Evolutionary conservation across 2,113 vertebrate species (phyloP).

Genomic region (Nannobrachium achirus): DNA sequence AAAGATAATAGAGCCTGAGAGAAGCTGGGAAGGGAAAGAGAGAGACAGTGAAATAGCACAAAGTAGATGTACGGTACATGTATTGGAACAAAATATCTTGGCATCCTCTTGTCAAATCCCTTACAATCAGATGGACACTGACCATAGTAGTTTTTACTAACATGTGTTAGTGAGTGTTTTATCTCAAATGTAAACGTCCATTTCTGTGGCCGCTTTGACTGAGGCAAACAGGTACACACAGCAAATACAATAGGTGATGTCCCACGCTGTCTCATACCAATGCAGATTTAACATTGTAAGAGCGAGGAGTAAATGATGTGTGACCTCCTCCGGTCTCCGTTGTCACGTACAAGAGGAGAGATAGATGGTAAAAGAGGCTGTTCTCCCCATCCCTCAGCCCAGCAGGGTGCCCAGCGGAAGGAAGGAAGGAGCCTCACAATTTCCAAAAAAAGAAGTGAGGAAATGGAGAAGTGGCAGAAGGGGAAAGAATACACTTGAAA

Average conservation of each 20-base stretch:
- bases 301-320: background rate
- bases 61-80: no score
- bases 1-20: no score
- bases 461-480: slow-evolving; percentile 24
- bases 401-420: slow-evolving; percentile 43
- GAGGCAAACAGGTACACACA: no score
- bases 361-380: slow-evolving; percentile 37
- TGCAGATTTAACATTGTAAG: background rate
- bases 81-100: no score
- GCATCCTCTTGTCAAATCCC: no score
- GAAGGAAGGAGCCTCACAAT: slow-evolving; percentile 47
- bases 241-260: no score
- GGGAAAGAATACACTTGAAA: slow-evolving; percentile 20
- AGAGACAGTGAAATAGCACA: no score
- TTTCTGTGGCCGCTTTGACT: no score
- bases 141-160: no score
- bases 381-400: slow-evolving; percentile 24
- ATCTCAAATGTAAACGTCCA: background rate
- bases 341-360: slow-evolving; percentile 23
- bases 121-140: no score
- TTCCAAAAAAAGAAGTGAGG: slow-evolving; percentile 20
- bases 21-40: no score
- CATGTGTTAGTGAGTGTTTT: background rate
- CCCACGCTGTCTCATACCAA: no score
- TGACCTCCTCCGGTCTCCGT: background rate